phyloP scores from a whole-genome alignment of 2,888 invertebrate species.

The Drosophila flavopinicola region DNA sequence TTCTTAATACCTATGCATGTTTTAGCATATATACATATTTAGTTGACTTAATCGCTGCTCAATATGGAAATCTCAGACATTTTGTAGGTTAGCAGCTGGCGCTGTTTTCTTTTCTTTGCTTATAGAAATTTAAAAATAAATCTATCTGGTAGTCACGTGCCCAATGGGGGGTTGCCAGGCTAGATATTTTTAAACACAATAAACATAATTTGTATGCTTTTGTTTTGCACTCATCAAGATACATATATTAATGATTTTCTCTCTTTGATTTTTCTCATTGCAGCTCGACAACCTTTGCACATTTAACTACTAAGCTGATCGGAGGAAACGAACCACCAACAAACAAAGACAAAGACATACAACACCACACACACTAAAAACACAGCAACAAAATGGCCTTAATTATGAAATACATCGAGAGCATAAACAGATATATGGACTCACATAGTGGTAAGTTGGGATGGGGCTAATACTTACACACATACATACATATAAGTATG shows the following conservation, averaged over 20 bases:
- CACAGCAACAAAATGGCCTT: conserved; percentile 88
- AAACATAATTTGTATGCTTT: not conserved
- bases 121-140: conserved; percentile 35
- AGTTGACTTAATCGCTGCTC: conserved; percentile 14
- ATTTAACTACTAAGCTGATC: conserved; percentile 37
- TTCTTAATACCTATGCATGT: not conserved
- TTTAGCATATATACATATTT: conserved; percentile 12
- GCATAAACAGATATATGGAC: conserved; percentile 91
- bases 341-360: conserved; percentile 30
- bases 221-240: not conserved
- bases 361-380: conserved; percentile 72
- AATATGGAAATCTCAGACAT: not conserved
- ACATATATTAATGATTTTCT: conserved; percentile 1
- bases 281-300: conserved; percentile 53
- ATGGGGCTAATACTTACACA: conserved; percentile 10
- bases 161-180: not conserved
- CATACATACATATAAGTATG: not conserved
- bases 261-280: conserved; percentile 26
- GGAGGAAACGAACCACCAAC: conserved; percentile 43
- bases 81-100: not conserved
- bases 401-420: conserved; percentile 91
- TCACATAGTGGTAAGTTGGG: conserved; percentile 91
- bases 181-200: conserved; percentile 9
- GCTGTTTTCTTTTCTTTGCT: not conserved
- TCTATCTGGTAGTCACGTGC: conserved; percentile 28